Conservation (phyloP, 2,888 invertebrate species). For the Steinernema hermaphroditum region DNA sequence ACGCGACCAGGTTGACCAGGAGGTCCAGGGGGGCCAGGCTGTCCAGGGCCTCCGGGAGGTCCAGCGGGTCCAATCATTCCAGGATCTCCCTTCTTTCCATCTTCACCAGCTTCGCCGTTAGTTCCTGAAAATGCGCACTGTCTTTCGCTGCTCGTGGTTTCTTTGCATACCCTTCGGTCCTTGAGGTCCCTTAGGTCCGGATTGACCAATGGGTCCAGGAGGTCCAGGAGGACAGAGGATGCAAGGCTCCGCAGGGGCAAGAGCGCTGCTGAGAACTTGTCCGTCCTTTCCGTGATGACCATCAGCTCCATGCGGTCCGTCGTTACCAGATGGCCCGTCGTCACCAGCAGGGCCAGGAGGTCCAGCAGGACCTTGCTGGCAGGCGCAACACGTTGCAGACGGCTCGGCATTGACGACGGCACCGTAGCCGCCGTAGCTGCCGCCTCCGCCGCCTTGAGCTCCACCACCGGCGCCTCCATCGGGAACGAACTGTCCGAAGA, state of each 20-base stretch:
- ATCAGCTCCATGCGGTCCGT: constrained; percentile 57
- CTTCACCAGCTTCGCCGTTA: constrained; percentile 46
- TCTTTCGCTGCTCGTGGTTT: too few species aligned
- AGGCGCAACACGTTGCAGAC: constrained; percentile 55
- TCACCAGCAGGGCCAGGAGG: constrained; percentile 59
- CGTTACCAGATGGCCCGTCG: constrained; percentile 49
- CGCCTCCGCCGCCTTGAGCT: constrained; percentile 21
- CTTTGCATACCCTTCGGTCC: constrained; percentile 48
- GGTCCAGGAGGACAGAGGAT: constrained; percentile 58
- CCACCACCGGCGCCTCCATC: constrained; percentile 41
- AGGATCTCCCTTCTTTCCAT: constrained; percentile 38
- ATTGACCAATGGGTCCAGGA: constrained; percentile 50
- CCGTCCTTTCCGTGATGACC: constrained; percentile 56
- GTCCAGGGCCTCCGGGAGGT: constrained; percentile 37
- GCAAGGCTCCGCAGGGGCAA: constrained; percentile 50
- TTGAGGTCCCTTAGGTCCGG: constrained; percentile 41
- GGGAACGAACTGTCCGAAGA: constrained; percentile 41
- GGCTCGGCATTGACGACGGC: constrained; percentile 59
- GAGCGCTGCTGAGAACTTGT: constrained; percentile 48
- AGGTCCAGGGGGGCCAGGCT: constrained; percentile 55
- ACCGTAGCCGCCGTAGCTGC: constrained; percentile 50
- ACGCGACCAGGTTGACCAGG: constrained; percentile 54
- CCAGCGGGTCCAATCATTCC: constrained; percentile 45
- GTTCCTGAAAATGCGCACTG: background rate
- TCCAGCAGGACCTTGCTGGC: constrained; percentile 57